Base-by-base conservation (phyloP, 1,140 invertebrate genomes). In the Drosophila oshimai region DNA sequence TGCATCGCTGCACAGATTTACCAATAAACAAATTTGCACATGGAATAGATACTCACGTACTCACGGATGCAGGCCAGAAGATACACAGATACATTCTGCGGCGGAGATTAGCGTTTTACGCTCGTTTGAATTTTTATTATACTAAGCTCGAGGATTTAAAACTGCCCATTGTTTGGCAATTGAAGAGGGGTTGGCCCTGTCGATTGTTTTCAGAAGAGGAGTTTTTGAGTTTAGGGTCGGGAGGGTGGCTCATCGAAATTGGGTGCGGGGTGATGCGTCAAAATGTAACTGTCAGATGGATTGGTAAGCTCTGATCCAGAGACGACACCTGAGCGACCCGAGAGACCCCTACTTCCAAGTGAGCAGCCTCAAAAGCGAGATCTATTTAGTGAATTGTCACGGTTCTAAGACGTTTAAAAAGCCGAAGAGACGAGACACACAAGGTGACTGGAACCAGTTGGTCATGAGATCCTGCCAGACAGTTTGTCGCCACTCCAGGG, bases 121-220 rank as follows among this genome's bases (percentile, higher is more conserved):
- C 88, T 89, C 88, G 88, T 69, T 89, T 89, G 88, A 89, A 88
- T 90, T 88, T 90, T 76, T 68, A 89, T 89, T 89, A 83, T 88
- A 67, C 71, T 79, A 81, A 89, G 81, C 81, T 78, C 72, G 31
- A 45, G 49, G 87, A 81, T 89, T 89, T 81, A 76, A 75, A 74
- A 81, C 62, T 64, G 36, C 24, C 34, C 70, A 84, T 89, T 89
- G 74, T 89, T 49, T 61, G 47, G 37, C 69, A 36, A 70, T 72
- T 88, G 77, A 67, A 83, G 81, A 88, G 81, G 83, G 81, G 83
- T 88, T 61, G 81, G 26, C 20, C 20, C 24, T 20, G 24, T 42
- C 64, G 29, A 72, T 84, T 79, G 65, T 65, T 65, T 62, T 29
- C 36, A 6, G 13, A 6, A 36, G 47, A 65, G 76, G 70, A 50